These are phyloP conservation scores for Epirrhoe tristata DNA, from an alignment of 2,888 invertebrate genomes.

Conservation along the genomic window DNA sequence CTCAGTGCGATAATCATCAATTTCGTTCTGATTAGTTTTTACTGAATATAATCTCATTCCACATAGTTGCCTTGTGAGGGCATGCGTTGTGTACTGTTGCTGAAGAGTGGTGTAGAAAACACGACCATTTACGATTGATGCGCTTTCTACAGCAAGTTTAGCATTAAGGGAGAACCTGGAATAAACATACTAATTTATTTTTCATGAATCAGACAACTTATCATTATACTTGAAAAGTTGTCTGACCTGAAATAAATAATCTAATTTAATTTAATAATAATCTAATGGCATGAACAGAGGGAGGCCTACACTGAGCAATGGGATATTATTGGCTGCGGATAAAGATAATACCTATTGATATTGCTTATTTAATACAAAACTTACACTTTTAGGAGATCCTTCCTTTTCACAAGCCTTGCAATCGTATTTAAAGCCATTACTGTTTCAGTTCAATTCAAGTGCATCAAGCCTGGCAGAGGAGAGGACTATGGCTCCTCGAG, in stretches of 20 bases:
- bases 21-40: conserved; percentile 73
- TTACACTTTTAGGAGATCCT: conserved; percentile 64
- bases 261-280: too few species aligned
- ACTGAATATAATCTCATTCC: conserved; percentile 60
- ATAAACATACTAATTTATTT: not conserved
- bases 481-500: not conserved
- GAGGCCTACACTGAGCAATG: too few species aligned
- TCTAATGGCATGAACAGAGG: too few species aligned
- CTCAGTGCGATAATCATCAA: conserved; percentile 86
- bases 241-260: too few species aligned
- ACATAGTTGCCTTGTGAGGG: conserved; percentile 21
- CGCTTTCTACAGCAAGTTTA: conserved; percentile 47
- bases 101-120: conserved; percentile 48
- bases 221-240: too few species aligned
- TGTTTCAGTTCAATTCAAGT: not conserved
- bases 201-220: not conserved
- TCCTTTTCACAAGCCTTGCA: conserved; percentile 54
- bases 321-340: too few species aligned
- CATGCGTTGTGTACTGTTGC: conserved; percentile 43
- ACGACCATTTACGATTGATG: conserved; percentile 44
- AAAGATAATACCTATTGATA: not conserved
- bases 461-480: not conserved
- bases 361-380: conserved; percentile 44
- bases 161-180: conserved; percentile 58
- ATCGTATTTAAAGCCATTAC: conserved; percentile 60